phyloP scores from a whole-genome alignment of 1,140 invertebrate species.

The Drosophila ohnishii region DNA sequence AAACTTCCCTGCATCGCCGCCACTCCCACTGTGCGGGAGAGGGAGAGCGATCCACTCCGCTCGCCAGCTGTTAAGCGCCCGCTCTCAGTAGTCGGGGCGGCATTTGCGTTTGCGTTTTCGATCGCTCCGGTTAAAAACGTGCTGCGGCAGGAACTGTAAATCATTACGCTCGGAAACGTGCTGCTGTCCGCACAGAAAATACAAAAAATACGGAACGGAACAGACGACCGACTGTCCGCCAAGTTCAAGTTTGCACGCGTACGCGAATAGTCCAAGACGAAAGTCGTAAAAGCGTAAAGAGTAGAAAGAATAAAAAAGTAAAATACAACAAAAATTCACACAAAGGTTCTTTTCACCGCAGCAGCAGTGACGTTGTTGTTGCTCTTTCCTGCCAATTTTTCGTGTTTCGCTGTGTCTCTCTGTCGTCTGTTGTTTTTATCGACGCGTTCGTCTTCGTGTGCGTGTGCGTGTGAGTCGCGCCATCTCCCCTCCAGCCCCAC shows the following conservation, averaged over 20 bases:
- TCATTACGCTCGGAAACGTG: slow-evolving; percentile 76
- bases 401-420: slow-evolving; percentile 35
- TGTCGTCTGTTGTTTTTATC: slow-evolving; percentile 62
- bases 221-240: slow-evolving; percentile 16
- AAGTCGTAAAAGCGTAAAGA: slow-evolving; percentile 58
- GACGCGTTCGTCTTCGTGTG: slow-evolving; percentile 50
- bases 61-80: slow-evolving; percentile 24
- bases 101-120: slow-evolving; percentile 42
- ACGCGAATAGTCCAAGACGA: slow-evolving; percentile 43
- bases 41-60: slow-evolving; percentile 4
- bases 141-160: slow-evolving; percentile 75
- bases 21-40: slow-evolving; percentile 16
- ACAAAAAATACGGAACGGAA: slow-evolving; percentile 3
- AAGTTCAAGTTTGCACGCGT: slow-evolving; percentile 66
- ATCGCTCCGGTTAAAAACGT: slow-evolving; percentile 75
- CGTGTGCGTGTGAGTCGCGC: slow-evolving; percentile 14
- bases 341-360: slow-evolving; percentile 28
- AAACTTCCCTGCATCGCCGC: not conserved
- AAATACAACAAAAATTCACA: slow-evolving; percentile 30
- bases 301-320: slow-evolving; percentile 34
- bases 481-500: slow-evolving; percentile 2
- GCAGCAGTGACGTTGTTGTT: slow-evolving; percentile 38
- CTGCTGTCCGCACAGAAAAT: slow-evolving; percentile 46
- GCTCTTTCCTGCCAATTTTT: slow-evolving; percentile 47
- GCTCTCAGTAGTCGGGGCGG: slow-evolving; percentile 1